Conservation (phyloP, 2,888 invertebrate species). For the Sclerodermus sp. region DNA sequence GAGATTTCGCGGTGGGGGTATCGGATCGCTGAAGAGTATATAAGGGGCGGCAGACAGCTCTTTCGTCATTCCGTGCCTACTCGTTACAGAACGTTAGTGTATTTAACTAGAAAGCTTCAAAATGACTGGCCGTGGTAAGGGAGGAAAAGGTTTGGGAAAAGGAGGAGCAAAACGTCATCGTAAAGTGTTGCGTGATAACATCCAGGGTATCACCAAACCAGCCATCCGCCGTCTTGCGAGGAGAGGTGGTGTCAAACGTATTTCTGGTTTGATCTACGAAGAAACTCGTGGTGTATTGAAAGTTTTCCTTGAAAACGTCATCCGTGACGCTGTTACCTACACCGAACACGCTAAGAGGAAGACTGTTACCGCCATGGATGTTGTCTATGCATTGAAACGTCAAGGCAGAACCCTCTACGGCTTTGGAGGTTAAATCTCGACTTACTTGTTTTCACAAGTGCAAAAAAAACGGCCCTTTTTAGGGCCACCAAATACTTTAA, state of each 20-base stretch:
- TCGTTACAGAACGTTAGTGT: no score
- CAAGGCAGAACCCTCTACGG: slow-evolving; percentile 80
- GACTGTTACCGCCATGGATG: slow-evolving; percentile 85
- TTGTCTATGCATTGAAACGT: slow-evolving; percentile 78
- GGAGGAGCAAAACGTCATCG: slow-evolving; percentile 82
- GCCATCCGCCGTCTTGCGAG: slow-evolving; percentile 75
- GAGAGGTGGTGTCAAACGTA: slow-evolving; percentile 61
- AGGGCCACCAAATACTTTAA: slow-evolving; percentile 15
- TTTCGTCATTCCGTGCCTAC: no score
- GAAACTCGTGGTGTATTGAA: slow-evolving; percentile 75
- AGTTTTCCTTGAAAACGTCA: slow-evolving; percentile 79
- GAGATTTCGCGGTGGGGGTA: no score
- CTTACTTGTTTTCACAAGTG: slow-evolving; percentile 6
- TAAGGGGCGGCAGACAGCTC: no score
- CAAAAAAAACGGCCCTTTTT: slow-evolving; percentile 20
- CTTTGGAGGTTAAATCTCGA: slow-evolving; percentile 65
- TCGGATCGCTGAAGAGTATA: no score
- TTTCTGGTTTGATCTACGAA: slow-evolving; percentile 76
- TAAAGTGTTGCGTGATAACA: slow-evolving; percentile 76
- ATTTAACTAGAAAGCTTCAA: no score
- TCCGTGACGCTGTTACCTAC: slow-evolving; percentile 79
- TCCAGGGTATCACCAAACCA: slow-evolving; percentile 77
- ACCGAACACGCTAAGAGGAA: slow-evolving; percentile 85
- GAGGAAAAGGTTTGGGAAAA: slow-evolving; percentile 77
- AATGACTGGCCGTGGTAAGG: slow-evolving; percentile 80